A percentile compares a stretch with the other conserved stretches of the same genome.
Evolutionary conservation across 1,140 invertebrate genomes (phyloP).

Genomic region (Apis dorsata): DNA sequence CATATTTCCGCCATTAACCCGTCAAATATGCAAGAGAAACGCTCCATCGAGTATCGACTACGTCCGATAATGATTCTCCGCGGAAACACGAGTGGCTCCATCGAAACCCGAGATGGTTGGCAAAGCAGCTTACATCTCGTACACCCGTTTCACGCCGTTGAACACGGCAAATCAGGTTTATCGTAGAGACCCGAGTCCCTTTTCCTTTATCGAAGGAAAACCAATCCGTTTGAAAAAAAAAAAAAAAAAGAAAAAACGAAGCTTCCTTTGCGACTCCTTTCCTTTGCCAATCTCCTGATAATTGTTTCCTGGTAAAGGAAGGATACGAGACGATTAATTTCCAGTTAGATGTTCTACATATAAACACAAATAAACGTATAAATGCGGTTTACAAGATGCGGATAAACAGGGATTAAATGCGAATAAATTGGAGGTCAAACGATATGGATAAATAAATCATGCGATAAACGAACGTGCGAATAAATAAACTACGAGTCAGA

Average conservation of each 20-base stretch:
- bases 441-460: neutral
- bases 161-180: constrained; percentile 15
- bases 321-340: neutral
- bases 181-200: neutral
- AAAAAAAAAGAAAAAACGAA: too few species aligned
- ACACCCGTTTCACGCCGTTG: neutral
- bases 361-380: neutral
- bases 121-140: constrained; percentile 37
- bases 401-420: neutral
- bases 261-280: neutral
- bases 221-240: neutral
- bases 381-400: neutral
- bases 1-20: constrained; percentile 13
- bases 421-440: neutral
- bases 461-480: neutral
- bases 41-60: neutral
- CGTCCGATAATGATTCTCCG: constrained; percentile 25
- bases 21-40: constrained; percentile 6
- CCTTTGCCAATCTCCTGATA: neutral
- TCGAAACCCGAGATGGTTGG: constrained; percentile 18
- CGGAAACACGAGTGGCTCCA: constrained; percentile 14
- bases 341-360: neutral
- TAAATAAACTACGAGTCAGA: neutral
- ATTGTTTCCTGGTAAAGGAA: neutral
- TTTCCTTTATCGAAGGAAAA: neutral